Evolutionary conservation across 2,888 invertebrate genomes (phyloP).

Genomic region (Ecliptopera silaceata): DNA sequence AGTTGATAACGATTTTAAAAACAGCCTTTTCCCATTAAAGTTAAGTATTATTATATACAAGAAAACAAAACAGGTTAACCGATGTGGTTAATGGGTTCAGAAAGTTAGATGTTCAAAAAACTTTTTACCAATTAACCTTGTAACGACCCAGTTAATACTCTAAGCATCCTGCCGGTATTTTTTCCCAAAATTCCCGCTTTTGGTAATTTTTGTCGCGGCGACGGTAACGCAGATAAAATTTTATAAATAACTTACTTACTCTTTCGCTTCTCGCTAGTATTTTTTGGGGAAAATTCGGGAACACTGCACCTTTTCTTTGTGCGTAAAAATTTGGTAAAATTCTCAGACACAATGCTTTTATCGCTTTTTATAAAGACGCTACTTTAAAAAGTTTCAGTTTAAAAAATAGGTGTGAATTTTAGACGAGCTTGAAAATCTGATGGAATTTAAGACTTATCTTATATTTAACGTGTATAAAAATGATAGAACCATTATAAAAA

Average conservation of each 20-base stretch:
- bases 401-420: background rate
- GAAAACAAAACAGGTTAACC: background rate
- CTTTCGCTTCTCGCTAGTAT: conserved; percentile 9
- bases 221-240: conserved; percentile 36
- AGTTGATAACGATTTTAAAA: too few species aligned
- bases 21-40: too few species aligned
- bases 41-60: too few species aligned
- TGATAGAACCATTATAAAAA: background rate
- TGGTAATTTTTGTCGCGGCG: conserved; percentile 30
- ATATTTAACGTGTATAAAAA: too few species aligned
- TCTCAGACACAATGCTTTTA: conserved; percentile 13
- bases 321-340: conserved; percentile 14
- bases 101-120: background rate
- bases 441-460: background rate
- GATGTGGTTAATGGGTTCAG: background rate
- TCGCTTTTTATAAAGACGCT: background rate
- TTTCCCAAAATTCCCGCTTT: conserved; percentile 36
- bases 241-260: conserved; percentile 35
- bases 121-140: background rate
- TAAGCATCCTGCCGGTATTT: conserved; percentile 36
- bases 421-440: background rate
- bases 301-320: conserved; percentile 16
- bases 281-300: conserved; percentile 11
- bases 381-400: background rate
- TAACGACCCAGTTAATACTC: background rate